Base-by-base conservation (phyloP, 2,113 vertebrate species). In the Trachemys scripta region DNA sequence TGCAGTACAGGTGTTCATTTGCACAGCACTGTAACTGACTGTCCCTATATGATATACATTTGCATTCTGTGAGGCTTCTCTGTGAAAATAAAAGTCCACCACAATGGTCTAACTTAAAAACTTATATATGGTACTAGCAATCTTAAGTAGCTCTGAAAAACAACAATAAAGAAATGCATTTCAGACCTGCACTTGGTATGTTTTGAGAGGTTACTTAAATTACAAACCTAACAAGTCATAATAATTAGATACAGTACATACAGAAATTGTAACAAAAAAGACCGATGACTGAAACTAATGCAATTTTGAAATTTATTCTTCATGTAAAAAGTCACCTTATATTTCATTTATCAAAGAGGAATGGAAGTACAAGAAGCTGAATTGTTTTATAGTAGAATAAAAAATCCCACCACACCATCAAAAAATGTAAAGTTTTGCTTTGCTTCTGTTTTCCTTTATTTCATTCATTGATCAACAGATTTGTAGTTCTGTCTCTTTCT, bases 1-100 rank as follows among this genome's bases (percentile, higher is more conserved):
- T 81, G 75, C 31, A 93, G 8, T 85, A 80, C 81, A 86, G 10
- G 29, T 50, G 29, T 80, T 80, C 24, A 80, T 47, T 80, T 94
- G 89, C 80, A 50, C 78, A 93, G 91, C n/a, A 88, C 19, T 75
- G 49, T 88, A 89, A 96, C 88, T 82, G 79, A n/a, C 65, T 92
- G 35, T 86, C 78, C 51, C 47, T 93, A 54, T 11, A 84, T 72
- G 35, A 86, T 91, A 59, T 38, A 38, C n/a, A n/a, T 72, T 72
- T 35, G 35, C 38, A 38, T 59, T 59, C 35, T 20, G 8, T 72
- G 17, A 72, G 35, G n/a, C 35, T 38, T 38, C 31, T 17, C 4
- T 14, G 22, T 72, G 65, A 4, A 72, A 72, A 20, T 38, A 38
- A n/a, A 22, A 72, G 16, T 20, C n/a, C 29, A 29, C 57, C 29